A percentile compares a stretch with the other conserved stretches of the same genome.
phyloP scores from a whole-genome alignment of 2,113 vertebrate species.

The Apistogramma diplotaenia region DNA sequence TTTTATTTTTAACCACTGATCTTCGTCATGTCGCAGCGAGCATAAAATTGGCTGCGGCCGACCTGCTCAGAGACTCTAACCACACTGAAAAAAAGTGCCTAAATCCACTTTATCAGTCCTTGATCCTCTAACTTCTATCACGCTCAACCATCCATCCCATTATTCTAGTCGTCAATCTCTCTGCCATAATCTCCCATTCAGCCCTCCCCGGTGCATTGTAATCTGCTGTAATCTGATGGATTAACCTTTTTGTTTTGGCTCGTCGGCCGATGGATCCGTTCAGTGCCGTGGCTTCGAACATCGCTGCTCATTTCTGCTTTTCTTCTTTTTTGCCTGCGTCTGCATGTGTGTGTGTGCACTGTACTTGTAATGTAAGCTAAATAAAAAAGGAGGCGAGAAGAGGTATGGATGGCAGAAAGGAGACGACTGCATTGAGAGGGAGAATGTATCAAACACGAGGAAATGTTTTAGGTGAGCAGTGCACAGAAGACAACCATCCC shows the following conservation, averaged over 20 bases:
- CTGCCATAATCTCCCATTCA: conserved; percentile 52
- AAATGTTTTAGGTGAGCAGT: too few species aligned
- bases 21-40: background rate
- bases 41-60: background rate
- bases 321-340: background rate
- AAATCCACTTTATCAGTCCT: conserved; percentile 13
- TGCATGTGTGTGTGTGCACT: background rate
- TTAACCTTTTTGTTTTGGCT: conserved; percentile 64
- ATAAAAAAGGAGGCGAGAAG: background rate
- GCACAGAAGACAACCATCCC: background rate
- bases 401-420: background rate
- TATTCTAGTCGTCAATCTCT: conserved; percentile 49
- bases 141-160: conserved; percentile 25
- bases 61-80: background rate
- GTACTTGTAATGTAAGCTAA: background rate
- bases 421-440: background rate
- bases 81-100: background rate
- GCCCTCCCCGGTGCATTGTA: conserved; percentile 54
- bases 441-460: background rate
- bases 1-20: background rate
- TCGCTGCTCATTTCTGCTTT: conserved; percentile 5
- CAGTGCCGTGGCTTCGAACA: background rate
- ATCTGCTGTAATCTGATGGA: conserved; percentile 71
- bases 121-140: conserved; percentile 47
- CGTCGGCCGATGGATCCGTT: conserved; percentile 44